These are phyloP conservation scores for Laothoe populi DNA, from an alignment of 2,888 invertebrate species.

Conservation along the genomic window DNA sequence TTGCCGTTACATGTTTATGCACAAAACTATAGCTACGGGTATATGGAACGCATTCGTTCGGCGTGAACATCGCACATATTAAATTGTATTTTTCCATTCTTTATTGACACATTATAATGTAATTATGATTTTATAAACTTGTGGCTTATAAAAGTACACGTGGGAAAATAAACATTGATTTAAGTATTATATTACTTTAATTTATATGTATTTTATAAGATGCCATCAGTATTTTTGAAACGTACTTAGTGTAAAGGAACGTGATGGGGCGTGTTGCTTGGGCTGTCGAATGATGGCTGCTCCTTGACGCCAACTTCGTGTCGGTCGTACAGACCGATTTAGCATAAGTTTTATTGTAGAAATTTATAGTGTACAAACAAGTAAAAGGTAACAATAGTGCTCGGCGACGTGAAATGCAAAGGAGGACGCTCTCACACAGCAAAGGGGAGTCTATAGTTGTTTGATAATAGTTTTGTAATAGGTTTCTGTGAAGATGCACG, in stretches of 20 bases:
- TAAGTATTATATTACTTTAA: no score
- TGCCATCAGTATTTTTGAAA: background rate
- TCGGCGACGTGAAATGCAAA: slow-evolving; percentile 80
- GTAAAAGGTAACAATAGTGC: slow-evolving; percentile 63
- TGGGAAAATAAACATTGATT: no score
- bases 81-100: no score
- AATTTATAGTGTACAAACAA: slow-evolving; percentile 55
- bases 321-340: slow-evolving; percentile 65
- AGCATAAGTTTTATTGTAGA: slow-evolving; percentile 59
- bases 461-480: slow-evolving; percentile 42
- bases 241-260: slow-evolving; percentile 43
- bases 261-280: slow-evolving; percentile 65
- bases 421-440: slow-evolving; percentile 78
- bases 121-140: no score
- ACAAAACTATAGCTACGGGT: background rate
- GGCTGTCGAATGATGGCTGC: slow-evolving; percentile 68
- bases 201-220: background rate
- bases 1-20: background rate
- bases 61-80: slow-evolving; percentile 6
- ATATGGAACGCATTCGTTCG: background rate
- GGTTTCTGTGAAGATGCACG: slow-evolving; percentile 56
- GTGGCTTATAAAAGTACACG: no score
- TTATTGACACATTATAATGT: no score
- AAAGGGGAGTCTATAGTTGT: slow-evolving; percentile 76
- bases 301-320: slow-evolving; percentile 68